Evolutionary conservation across 2,113 vertebrate genomes (phyloP).

Genomic region (Chrysemys picta): DNA sequence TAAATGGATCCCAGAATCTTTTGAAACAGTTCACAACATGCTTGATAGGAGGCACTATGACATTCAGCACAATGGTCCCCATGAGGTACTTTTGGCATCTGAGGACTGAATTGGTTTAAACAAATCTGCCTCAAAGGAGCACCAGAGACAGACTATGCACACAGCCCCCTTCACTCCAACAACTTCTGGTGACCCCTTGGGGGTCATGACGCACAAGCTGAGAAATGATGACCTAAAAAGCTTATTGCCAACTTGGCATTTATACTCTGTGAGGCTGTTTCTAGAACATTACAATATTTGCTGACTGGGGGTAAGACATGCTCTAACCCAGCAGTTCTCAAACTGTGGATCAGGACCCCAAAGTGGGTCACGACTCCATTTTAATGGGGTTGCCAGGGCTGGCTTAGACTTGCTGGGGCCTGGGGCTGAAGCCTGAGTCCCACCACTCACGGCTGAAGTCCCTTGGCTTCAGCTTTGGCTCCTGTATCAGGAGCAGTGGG

Average conservation of each 20-base stretch:
- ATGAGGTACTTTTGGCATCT: rapidly evolving
- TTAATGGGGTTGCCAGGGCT: too few relatives aligned
- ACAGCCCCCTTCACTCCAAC: neutral
- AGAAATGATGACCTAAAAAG: rapidly evolving
- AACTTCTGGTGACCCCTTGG: neutral
- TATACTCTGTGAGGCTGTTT: neutral
- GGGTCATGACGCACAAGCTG: neutral
- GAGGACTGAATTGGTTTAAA: rapidly evolving
- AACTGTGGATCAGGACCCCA: too few relatives aligned
- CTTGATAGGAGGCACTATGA: neutral
- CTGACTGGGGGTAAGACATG: conserved; percentile 21
- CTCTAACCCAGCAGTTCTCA: neutral
- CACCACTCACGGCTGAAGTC: too few relatives aligned
- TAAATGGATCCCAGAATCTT: neutral
- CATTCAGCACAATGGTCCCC: neutral
- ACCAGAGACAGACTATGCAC: rapidly evolving
- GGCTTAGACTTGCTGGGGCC: too few relatives aligned
- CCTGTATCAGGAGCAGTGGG: too few relatives aligned
- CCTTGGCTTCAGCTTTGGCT: too few relatives aligned
- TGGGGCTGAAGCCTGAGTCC: too few relatives aligned
- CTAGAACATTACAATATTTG: neutral
- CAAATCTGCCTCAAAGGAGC: neutral
- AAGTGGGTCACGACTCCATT: too few relatives aligned
- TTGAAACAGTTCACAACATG: neutral
- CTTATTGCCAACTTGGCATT: neutral